Evolutionary conservation across 2,797 vertebrate genomes (phyloP).

Genomic region (Sebastes baramenuke): DNA sequence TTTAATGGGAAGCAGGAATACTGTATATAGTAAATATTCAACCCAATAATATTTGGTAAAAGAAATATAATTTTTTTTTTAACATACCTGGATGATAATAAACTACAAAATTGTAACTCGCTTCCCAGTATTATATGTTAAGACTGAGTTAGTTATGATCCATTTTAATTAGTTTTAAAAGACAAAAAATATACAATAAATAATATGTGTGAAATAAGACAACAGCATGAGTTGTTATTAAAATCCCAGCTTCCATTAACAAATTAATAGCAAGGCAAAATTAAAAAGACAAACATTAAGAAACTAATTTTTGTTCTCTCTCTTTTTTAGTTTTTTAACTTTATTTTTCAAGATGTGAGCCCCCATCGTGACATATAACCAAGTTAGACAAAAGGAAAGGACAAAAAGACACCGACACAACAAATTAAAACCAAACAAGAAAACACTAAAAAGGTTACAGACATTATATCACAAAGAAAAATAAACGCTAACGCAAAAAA

Average conservation of each 20-base stretch:
- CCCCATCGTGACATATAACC: too few species aligned
- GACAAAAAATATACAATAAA: background rate
- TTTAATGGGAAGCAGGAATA: constrained; percentile 65
- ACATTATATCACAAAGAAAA: too few species aligned
- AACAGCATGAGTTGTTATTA: background rate
- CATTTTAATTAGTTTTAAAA: background rate
- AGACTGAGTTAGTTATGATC: background rate
- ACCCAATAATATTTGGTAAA: constrained; percentile 12
- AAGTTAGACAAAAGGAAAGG: too few species aligned
- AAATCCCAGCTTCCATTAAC: background rate
- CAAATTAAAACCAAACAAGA: too few species aligned
- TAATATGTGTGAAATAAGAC: background rate
- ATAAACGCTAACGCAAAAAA: fast-evolving
- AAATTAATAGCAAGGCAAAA: background rate
- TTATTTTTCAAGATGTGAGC: too few species aligned
- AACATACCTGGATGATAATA: background rate
- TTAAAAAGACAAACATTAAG: background rate
- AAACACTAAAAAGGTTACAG: too few species aligned
- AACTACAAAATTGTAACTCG: background rate
- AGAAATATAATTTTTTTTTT: too few species aligned
- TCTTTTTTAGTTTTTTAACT: too few species aligned
- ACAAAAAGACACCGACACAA: too few species aligned
- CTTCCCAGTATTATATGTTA: background rate
- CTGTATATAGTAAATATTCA: constrained; percentile 35
- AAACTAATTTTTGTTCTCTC: background rate